Evolutionary conservation across 1,140 invertebrate genomes (phyloP).

Genomic region (Melitaea cinxia): DNA sequence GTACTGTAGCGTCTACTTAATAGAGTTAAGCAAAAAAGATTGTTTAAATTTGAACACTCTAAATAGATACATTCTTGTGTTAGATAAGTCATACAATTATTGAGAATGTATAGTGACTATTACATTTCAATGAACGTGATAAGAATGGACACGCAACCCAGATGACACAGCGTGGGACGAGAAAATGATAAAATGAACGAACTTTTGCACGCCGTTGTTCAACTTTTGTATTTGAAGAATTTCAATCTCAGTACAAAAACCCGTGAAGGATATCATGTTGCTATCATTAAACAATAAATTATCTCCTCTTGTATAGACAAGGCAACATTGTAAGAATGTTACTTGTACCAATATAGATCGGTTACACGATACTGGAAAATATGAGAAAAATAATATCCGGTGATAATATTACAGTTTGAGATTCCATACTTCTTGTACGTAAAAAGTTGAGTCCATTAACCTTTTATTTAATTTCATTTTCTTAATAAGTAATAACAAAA

Average conservation of each 20-base stretch:
- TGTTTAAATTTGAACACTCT: too few relatives aligned
- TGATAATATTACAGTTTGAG: slow-evolving; percentile 1
- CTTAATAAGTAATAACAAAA: background rate
- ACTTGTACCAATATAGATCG: slow-evolving; percentile 11
- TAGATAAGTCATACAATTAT: too few relatives aligned
- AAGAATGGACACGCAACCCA: too few relatives aligned
- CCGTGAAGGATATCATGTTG: slow-evolving; percentile 1
- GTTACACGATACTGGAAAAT: slow-evolving; percentile 15
- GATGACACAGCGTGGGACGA: too few relatives aligned
- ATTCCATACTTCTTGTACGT: background rate
- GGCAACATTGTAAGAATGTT: slow-evolving; percentile 8
- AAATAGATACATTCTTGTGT: too few relatives aligned
- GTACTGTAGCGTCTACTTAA: too few relatives aligned
- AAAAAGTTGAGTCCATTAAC: background rate
- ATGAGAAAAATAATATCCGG: slow-evolving; percentile 16
- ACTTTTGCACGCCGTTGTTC: background rate
- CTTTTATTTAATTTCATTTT: background rate
- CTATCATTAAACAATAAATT: slow-evolving; percentile 11
- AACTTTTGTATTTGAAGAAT: background rate
- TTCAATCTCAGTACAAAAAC: background rate
- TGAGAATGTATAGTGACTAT: too few relatives aligned
- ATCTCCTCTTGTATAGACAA: slow-evolving; percentile 3
- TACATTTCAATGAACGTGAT: too few relatives aligned
- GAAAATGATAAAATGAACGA: background rate
- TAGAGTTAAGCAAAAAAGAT: too few relatives aligned